These are phyloP conservation scores for Bembecia ichneumoniformis DNA, from an alignment of 2,888 invertebrate genomes.

Conservation along the genomic window DNA sequence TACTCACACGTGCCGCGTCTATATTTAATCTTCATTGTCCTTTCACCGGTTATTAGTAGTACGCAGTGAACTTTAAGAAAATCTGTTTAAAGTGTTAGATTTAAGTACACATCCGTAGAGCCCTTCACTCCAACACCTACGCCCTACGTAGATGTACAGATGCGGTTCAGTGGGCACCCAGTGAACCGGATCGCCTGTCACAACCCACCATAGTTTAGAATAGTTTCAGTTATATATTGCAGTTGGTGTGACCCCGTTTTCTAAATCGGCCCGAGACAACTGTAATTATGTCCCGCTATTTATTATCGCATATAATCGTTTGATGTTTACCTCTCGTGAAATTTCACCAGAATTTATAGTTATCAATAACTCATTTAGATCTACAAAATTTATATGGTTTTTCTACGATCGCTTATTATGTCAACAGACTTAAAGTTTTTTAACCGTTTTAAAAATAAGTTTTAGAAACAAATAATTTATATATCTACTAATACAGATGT, in stretches of 20 bases:
- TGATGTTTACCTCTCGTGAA: too few relatives aligned
- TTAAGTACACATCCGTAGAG: constrained; percentile 26
- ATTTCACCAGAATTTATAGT: too few relatives aligned
- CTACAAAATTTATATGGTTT: too few relatives aligned
- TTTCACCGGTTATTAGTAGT: constrained; percentile 9
- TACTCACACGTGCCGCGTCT: neutral
- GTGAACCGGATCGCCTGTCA: constrained; percentile 47
- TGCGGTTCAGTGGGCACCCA: constrained; percentile 46
- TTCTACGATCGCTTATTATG: too few relatives aligned
- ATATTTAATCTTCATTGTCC: constrained; percentile 1
- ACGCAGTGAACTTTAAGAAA: constrained; percentile 27
- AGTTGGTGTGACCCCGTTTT: constrained; percentile 2
- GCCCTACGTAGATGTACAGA: constrained; percentile 30
- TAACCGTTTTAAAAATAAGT: too few relatives aligned
- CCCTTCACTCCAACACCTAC: constrained; percentile 40
- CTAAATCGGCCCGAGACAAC: constrained; percentile 6
- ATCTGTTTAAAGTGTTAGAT: constrained; percentile 19
- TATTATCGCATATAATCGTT: constrained; percentile 1
- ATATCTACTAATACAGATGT: neutral
- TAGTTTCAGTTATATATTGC: constrained; percentile 22
- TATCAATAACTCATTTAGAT: too few relatives aligned
- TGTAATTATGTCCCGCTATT: constrained; percentile 9
- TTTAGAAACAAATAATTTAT: neutral
- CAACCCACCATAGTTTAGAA: constrained; percentile 35
- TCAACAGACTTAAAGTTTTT: too few relatives aligned